Base-by-base conservation (phyloP, 2,797 vertebrate species). In the Rhadinocentrus ornatus region DNA sequence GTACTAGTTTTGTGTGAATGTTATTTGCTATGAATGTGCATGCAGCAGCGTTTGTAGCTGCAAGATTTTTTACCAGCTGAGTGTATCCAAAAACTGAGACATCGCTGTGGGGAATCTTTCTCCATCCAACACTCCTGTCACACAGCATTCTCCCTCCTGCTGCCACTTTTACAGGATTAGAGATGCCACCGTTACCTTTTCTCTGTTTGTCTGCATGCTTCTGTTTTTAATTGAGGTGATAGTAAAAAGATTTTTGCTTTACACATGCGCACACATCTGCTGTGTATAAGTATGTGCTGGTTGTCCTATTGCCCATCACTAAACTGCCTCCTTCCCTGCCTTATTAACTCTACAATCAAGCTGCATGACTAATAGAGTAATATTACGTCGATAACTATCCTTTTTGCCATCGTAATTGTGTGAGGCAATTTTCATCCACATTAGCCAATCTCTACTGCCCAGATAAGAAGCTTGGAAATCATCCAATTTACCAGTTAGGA, bases 351-450 rank as follows among this genome's bases (percentile, higher is more conserved):
- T 56, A 74, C 71, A 76, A 78, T 90, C 74, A 78, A 53, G 69
- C 81, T 79, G 83, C 83, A 80, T 91, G 87, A 86, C 88, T 89
- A 86, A 91, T 82, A 75, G 54, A 80, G 78, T 80, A 73, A 92
- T 89, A 89, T 92, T 84, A 86, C 79, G 72, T 71, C 64, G 86
- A 92, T 93, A 91, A 86, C 86, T 74, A 85, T 88, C 86, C 76
- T 82, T 87, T 89, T 84, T 76, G 79, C 79, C 75, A 58, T 78
- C 53, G 73, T 91, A 89, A 92, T 91, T 86, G 86, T 73, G 55
- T 80, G 77, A 89, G 83, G 82, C 68, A 83, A 86, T 92, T 92
- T 92, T 84, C 83, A 89, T 90, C 81, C 69, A 65, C 78, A 91
- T 91, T 87, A 82, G 75, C 82, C 78, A 73, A 78, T 74, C 63